These are phyloP conservation scores for Nycticorax nycticorax DNA, from an alignment of 2,113 vertebrate species.

Conservation along the genomic window DNA sequence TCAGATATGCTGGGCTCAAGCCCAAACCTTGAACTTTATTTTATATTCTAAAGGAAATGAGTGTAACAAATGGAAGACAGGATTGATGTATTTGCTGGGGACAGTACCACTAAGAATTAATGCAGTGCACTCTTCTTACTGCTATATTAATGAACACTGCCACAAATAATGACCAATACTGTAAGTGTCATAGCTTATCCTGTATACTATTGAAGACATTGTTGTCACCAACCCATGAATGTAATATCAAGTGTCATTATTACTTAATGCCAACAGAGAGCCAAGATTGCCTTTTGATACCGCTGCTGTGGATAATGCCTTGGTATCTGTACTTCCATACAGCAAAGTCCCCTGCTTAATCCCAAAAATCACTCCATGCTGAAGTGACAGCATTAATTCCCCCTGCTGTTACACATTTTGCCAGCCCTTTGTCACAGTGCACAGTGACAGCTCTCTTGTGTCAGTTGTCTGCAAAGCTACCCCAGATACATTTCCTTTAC, in stretches of 20 bases:
- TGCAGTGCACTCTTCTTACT: not conserved
- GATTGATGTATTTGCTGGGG: not conserved
- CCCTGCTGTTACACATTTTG: not conserved
- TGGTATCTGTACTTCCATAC: not conserved
- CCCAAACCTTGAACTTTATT: not conserved
- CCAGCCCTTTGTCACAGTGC: not conserved
- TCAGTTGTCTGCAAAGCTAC: not conserved
- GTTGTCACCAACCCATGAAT: not conserved
- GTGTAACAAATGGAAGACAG: not conserved
- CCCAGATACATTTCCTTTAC: not conserved
- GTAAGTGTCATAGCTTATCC: not conserved
- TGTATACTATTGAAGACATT: not conserved
- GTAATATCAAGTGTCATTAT: not conserved
- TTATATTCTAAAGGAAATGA: not conserved
- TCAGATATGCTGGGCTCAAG: not conserved
- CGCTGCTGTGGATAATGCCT: not conserved
- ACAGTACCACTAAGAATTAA: not conserved
- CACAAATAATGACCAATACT: not conserved
- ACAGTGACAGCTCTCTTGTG: not conserved
- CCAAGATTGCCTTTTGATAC: not conserved
- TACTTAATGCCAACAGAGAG: not conserved
- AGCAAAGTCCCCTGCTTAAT: not conserved
- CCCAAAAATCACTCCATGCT: not conserved
- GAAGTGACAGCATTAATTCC: conserved; percentile 17
- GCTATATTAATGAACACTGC: not conserved